Evolutionary conservation across 1,140 invertebrate genomes (phyloP).

Genomic region (Marisa cornuarietis): DNA sequence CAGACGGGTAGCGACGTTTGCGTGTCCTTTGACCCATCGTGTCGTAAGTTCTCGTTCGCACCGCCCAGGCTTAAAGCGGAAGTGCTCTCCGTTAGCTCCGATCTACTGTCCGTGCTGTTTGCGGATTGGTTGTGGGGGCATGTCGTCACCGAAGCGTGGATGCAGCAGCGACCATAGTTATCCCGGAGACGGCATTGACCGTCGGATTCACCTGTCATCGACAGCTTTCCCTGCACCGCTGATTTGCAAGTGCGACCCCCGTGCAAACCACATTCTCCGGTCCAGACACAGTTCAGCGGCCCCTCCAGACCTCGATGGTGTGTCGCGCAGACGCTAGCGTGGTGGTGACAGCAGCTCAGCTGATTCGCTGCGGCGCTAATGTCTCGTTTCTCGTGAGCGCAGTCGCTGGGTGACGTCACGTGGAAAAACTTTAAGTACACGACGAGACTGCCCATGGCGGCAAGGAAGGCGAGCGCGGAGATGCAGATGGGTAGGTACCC

Average conservation of each 20-base stretch:
- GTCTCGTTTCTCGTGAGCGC: background rate
- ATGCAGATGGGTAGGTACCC: slow-evolving; percentile 67
- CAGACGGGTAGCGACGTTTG: slow-evolving; percentile 20
- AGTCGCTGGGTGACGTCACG: slow-evolving; percentile 40
- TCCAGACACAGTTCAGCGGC: slow-evolving; percentile 49
- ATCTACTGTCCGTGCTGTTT: slow-evolving; percentile 6
- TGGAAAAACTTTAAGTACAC: slow-evolving; percentile 86
- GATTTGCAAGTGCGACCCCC: too few species aligned
- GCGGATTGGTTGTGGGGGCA: too few species aligned
- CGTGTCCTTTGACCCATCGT: slow-evolving; percentile 7
- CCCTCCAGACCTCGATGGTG: slow-evolving; percentile 33
- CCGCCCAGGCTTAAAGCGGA: background rate
- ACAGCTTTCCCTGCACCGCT: too few species aligned
- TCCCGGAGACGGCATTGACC: too few species aligned
- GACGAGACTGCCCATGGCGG: slow-evolving; percentile 85
- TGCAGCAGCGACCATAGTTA: too few species aligned
- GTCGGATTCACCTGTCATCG: too few species aligned
- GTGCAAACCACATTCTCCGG: background rate
- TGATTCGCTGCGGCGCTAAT: background rate
- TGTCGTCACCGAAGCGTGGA: too few species aligned
- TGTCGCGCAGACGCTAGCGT: background rate
- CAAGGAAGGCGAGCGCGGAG: slow-evolving; percentile 75
- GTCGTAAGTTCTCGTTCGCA: background rate
- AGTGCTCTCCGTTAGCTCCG: slow-evolving; percentile 16
- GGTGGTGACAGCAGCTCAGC: background rate